phyloP scores from a whole-genome alignment of 2,113 vertebrate genomes.

The Benitochromis conjunctus region DNA sequence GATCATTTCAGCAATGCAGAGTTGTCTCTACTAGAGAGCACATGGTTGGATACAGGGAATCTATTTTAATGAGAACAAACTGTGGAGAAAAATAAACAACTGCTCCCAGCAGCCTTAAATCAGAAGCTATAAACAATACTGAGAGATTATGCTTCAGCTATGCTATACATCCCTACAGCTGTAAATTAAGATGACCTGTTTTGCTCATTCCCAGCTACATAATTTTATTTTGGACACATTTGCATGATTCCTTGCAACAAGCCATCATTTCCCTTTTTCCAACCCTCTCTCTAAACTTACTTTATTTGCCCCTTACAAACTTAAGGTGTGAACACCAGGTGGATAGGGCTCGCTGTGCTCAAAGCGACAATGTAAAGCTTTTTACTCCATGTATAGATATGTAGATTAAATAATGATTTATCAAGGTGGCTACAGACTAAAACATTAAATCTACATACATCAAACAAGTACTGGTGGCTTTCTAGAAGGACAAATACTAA shows the following conservation, averaged over 20 bases:
- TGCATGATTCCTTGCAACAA: not conserved
- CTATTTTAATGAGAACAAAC: slow-evolving; percentile 6
- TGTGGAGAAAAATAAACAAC: slow-evolving; percentile 14
- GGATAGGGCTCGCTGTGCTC: not conserved
- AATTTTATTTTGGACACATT: not conserved
- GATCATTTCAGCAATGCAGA: not conserved
- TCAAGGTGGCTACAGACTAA: not conserved
- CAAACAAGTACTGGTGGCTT: not conserved
- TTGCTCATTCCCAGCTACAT: not conserved
- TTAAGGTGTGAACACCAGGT: not conserved
- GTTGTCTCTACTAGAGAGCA: not conserved
- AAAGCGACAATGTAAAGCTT: not conserved
- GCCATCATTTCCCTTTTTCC: no score
- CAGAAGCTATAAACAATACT: not conserved
- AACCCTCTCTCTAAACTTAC: not conserved
- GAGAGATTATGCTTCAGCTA: not conserved
- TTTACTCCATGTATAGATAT: not conserved
- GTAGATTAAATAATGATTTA: not conserved
- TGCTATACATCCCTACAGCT: not conserved
- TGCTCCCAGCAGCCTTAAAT: not conserved
- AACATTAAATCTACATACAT: not conserved
- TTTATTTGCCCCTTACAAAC: not conserved
- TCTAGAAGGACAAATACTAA: not conserved
- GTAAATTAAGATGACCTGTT: not conserved
- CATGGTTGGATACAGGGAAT: not conserved